Percentiles rank a stretch among this genome's conserved stretches.
These are phyloP conservation scores for Phocoena phocoena DNA, from an alignment of 2,113 vertebrate genomes.

Conservation along the genomic window DNA sequence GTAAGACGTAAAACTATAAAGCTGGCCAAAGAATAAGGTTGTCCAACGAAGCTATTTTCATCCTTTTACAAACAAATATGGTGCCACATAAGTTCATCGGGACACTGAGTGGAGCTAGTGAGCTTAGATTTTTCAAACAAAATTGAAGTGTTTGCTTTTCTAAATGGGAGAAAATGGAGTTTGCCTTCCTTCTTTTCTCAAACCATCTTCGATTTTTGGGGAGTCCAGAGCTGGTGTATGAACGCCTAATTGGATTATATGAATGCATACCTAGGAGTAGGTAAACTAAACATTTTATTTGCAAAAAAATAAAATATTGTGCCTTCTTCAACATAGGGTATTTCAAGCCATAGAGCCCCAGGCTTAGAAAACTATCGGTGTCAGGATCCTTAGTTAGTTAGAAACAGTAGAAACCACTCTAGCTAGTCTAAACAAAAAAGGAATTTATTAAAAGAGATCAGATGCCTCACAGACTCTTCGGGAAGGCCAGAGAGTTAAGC, in stretches of 20 bases:
- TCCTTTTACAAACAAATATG: neutral
- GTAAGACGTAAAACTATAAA: neutral
- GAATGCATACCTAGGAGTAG: neutral
- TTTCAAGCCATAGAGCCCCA: neutral
- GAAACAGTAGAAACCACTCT: neutral
- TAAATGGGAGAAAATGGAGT: neutral
- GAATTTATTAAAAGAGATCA: neutral
- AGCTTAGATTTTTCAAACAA: constrained; percentile 33
- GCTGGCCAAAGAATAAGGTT: neutral
- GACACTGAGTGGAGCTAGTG: constrained; percentile 59
- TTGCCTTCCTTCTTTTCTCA: neutral
- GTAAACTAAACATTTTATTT: neutral
- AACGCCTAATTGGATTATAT: neutral
- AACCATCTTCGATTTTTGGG: neutral
- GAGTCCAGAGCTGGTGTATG: neutral
- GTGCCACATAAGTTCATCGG: neutral
- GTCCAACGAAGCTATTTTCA: neutral
- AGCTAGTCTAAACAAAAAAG: neutral
- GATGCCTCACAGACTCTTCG: neutral
- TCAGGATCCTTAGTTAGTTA: neutral
- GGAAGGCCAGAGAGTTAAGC: neutral
- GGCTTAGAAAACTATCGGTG: neutral
- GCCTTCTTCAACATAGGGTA: neutral
- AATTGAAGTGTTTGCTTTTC: neutral
- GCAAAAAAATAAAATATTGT: neutral